These are phyloP conservation scores for Danaus chrysippus DNA, from an alignment of 2,888 invertebrate species.

Conservation along the genomic window DNA sequence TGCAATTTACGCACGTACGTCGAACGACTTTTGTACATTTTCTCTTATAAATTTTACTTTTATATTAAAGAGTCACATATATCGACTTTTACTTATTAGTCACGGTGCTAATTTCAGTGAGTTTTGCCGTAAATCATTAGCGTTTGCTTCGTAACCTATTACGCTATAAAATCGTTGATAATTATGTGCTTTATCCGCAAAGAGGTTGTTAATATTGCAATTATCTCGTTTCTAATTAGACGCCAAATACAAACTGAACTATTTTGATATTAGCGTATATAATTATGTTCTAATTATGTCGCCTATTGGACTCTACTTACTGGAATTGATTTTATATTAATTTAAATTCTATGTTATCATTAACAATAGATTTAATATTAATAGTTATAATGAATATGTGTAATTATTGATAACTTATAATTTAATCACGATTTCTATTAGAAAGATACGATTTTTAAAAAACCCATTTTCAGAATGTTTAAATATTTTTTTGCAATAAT, in stretches of 20 bases:
- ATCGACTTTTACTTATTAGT: too few relatives aligned
- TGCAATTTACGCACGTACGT: constrained; percentile 42
- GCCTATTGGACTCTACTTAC: not conserved
- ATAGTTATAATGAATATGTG: too few relatives aligned
- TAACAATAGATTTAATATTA: too few relatives aligned
- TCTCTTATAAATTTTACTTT: too few relatives aligned
- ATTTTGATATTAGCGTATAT: constrained; percentile 21
- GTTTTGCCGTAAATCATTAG: not conserved
- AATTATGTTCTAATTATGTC: constrained; percentile 1
- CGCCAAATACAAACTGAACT: constrained; percentile 20
- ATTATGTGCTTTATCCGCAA: constrained; percentile 5
- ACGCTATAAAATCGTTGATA: not conserved
- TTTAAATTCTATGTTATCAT: too few relatives aligned
- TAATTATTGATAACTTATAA: too few relatives aligned
- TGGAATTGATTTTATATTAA: too few relatives aligned
- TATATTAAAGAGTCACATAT: constrained; percentile 10
- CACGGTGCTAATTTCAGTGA: too few relatives aligned
- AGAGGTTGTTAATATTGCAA: constrained; percentile 13
- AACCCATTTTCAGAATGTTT: too few relatives aligned
- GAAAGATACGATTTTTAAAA: too few relatives aligned
- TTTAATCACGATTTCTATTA: too few relatives aligned
- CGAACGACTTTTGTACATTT: constrained; percentile 19
- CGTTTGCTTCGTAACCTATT: not conserved
- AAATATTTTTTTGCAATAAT: too few relatives aligned
- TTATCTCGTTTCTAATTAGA: constrained; percentile 20